Evolutionary conservation across 2,113 vertebrate genomes (phyloP).

Genomic region (Myotis davidii): DNA sequence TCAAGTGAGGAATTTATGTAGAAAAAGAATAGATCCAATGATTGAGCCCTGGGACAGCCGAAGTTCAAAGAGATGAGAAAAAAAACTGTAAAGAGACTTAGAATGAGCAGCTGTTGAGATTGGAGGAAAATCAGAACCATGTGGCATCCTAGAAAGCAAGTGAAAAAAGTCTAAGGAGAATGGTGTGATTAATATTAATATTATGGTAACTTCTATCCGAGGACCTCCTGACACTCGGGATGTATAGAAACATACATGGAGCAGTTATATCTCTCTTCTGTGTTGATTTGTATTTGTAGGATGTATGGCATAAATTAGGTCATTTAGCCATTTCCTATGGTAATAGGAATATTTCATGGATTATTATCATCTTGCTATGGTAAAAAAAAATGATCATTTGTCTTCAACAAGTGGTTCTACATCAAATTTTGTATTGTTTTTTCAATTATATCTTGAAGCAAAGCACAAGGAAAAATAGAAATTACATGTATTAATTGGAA

Average conservation of each 20-base stretch:
- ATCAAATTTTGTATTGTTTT: slow-evolving; percentile 8
- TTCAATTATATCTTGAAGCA: not conserved
- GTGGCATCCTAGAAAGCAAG: not conserved
- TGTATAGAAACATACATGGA: not conserved
- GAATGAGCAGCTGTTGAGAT: not conserved
- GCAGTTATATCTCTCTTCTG: not conserved
- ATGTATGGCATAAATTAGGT: slow-evolving; percentile 12
- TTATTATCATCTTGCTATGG: not conserved
- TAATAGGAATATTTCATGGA: slow-evolving; percentile 32
- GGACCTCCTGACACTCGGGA: not conserved
- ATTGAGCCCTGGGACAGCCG: not conserved
- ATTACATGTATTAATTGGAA: not conserved
- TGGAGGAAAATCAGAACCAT: not conserved
- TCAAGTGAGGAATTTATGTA: not conserved
- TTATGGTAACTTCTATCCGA: not conserved
- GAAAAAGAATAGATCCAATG: not conserved
- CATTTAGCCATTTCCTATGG: slow-evolving; percentile 29
- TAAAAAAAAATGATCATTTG: slow-evolving; percentile 23
- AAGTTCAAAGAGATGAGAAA: not conserved
- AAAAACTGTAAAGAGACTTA: not conserved
- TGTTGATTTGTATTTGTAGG: not conserved
- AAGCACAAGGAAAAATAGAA: slow-evolving; percentile 18
- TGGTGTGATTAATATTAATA: not conserved
- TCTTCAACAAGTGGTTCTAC: slow-evolving; percentile 14
- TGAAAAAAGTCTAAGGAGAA: not conserved